These are phyloP conservation scores for Drosophila parthenogenetica DNA, from an alignment of 2,888 invertebrate species.

Conservation along the genomic window DNA sequence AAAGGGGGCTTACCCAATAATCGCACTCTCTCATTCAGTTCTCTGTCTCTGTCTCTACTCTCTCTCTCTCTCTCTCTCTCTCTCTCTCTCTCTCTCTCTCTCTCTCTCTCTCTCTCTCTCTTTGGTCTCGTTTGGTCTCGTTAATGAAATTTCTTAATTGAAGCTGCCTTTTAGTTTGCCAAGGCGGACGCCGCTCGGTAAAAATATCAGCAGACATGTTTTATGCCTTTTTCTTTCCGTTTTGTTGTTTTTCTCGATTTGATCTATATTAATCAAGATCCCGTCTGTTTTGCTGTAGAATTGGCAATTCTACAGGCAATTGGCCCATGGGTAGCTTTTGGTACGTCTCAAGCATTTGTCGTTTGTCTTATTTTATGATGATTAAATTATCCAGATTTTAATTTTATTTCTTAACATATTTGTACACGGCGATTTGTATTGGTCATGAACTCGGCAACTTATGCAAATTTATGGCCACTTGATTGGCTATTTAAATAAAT, in stretches of 20 bases:
- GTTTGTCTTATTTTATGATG: conserved; percentile 27
- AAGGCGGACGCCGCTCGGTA: conserved; percentile 57
- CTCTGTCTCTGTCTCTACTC: background rate
- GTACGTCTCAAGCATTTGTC: conserved; percentile 19
- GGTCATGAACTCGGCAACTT: conserved; percentile 34
- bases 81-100: conserved; percentile 18
- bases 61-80: conserved; percentile 22
- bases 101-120: conserved; percentile 23
- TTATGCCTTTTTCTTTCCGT: conserved; percentile 25
- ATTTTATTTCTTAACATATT: conserved; percentile 33
- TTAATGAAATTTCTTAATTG: conserved; percentile 80
- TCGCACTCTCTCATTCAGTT: conserved; percentile 27
- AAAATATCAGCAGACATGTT: conserved; percentile 25
- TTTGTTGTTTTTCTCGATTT: conserved; percentile 58
- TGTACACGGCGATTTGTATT: conserved; percentile 34
- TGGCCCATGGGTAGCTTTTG: conserved; percentile 1
- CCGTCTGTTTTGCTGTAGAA: conserved; percentile 34
- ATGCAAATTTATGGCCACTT: conserved; percentile 63
- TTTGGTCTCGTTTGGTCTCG: conserved; percentile 35
- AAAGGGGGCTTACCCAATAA: conserved; percentile 17
- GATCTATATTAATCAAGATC: conserved; percentile 80
- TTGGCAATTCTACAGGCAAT: conserved; percentile 23
- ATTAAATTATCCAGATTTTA: conserved; percentile 55
- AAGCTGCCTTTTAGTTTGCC: conserved; percentile 62
- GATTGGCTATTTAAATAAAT: conserved; percentile 21